Base-by-base conservation (phyloP, 2,797 vertebrate genomes). In the Pempheris klunzingeri region DNA sequence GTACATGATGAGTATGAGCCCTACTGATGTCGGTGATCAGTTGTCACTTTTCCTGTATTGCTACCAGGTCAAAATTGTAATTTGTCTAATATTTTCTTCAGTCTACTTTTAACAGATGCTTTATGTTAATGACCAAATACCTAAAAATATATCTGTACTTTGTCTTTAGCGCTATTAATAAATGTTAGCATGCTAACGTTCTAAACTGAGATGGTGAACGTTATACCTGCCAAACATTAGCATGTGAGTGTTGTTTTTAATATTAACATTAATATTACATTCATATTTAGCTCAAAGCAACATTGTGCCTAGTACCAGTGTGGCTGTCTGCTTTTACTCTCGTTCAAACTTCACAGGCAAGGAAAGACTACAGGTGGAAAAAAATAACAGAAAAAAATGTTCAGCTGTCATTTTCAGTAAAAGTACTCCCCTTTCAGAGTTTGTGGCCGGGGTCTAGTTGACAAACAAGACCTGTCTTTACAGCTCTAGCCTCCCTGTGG, bases 371-470 rank as follows among this genome's bases (percentile, higher is more conserved):
- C 44, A 59, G 17, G 38, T 46, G 61, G 80, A 78, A 83, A 86
- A n/a, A 80, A 86, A 81, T 59, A 77, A 69, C 38, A 30, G 53
- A 69, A 74, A 17, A n/a, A 71, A 78, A 78, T 43, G 66, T 26
- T 39, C 71, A 63, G 17, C 69, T 78, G 77, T 79, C 84, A 49
- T 63, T 18, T 34, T 71, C 61, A 68, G 71, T 81, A 34, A 81
- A 63, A 74, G 39, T 69, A 20, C 53, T 67, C 24, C 32, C 28
- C 55, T 71, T 7, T 71, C 46, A 32, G 43, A 44, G 54, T 41
- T 39, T 50, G 46, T 70, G 66, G 46, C 58, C 17, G 5, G 6
- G 0, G 58, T 77, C 52, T 26, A 66, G 62, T 77, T 39, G 34
- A 62, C 41, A 76, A 70, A 73, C 65, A 68, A 67, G 69, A 77